phyloP scores from a whole-genome alignment of 2,888 invertebrate genomes.

The Mimumesa dahlbomi region DNA sequence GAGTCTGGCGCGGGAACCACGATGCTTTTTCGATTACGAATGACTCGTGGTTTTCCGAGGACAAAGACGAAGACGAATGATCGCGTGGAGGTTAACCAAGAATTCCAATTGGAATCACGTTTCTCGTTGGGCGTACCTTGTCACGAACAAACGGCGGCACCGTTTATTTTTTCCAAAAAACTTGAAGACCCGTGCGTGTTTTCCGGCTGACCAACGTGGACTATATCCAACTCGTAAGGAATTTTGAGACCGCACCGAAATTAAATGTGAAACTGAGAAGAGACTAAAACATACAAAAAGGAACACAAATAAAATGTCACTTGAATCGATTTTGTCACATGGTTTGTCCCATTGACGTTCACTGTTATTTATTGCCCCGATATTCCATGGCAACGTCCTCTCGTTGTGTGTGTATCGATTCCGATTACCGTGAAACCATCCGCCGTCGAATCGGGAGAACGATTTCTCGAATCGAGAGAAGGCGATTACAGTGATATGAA shows the following conservation, averaged over 20 bases:
- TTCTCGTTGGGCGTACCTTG: constrained; percentile 56
- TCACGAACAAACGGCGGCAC: constrained; percentile 44
- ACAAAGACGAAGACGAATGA: constrained; percentile 61
- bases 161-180: constrained; percentile 21
- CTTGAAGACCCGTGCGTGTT: constrained; percentile 15
- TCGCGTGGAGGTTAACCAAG: constrained; percentile 48
- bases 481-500: not conserved
- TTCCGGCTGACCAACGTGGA: constrained; percentile 9
- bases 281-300: constrained; percentile 65
- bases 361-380: constrained; percentile 62
- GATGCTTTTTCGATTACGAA: constrained; percentile 54
- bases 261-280: constrained; percentile 14
- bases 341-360: constrained; percentile 66
- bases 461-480: constrained; percentile 5
- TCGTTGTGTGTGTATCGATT: constrained; percentile 37
- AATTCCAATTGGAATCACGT: constrained; percentile 64
- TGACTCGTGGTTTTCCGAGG: constrained; percentile 51
- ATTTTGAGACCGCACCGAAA: constrained; percentile 61
- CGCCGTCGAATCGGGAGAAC: constrained; percentile 17
- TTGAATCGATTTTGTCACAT: constrained; percentile 76
- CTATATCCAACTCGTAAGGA: constrained; percentile 49
- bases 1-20: constrained; percentile 10
- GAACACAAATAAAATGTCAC: constrained; percentile 71
- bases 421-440: constrained; percentile 16
- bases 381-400: constrained; percentile 65